A percentile compares a stretch with the other conserved stretches of the same genome.
Conservation (phyloP, 2,797 vertebrate species). For the Eulemur rubriventer region DNA sequence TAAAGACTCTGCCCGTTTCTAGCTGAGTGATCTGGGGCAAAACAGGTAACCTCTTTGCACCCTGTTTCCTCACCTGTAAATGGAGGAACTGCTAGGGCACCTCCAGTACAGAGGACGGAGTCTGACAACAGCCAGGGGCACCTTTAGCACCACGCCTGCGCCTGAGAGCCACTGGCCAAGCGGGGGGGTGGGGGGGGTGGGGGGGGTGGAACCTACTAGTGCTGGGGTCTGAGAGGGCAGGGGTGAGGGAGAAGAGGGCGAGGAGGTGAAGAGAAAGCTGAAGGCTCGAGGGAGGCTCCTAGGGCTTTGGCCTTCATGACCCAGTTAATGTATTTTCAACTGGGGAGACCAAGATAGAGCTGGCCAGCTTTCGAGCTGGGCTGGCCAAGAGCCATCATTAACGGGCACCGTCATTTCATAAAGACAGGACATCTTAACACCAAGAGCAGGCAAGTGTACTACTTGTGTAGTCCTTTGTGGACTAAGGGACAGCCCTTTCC, state of each 20-base stretch:
- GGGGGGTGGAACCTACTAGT: background rate
- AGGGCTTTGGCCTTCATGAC: background rate
- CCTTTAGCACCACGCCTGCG: too few species aligned
- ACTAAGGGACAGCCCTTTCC: background rate
- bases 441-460: background rate
- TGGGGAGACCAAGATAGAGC: background rate
- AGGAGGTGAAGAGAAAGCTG: background rate
- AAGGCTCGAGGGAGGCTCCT: background rate
- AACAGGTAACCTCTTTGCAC: background rate
- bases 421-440: background rate
- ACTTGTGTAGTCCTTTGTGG: background rate
- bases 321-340: background rate
- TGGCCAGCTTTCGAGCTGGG: background rate
- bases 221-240: background rate
- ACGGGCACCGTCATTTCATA: background rate
- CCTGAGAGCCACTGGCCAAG: too few species aligned
- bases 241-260: background rate
- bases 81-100: fast-evolving
- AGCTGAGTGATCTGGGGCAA: background rate
- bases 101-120: background rate
- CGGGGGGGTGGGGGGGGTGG: too few species aligned
- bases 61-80: background rate
- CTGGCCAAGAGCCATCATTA: background rate
- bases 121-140: fast-evolving
- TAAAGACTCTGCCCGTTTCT: background rate